phyloP scores from a whole-genome alignment of 1,140 invertebrate species.

The Gonatopus flavifemur region DNA sequence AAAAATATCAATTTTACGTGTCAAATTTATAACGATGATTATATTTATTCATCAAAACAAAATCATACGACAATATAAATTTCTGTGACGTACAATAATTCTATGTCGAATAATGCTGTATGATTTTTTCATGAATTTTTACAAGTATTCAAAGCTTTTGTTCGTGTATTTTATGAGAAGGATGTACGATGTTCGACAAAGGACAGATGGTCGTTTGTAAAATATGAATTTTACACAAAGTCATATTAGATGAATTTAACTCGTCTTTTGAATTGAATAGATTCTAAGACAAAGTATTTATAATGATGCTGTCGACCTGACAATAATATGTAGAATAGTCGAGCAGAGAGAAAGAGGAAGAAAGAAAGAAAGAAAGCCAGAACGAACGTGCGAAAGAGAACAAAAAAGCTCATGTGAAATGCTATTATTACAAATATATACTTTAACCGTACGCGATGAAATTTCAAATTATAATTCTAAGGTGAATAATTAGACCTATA shows the following conservation, averaged over 20 bases:
- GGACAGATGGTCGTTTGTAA: no score
- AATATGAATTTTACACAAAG: conserved; percentile 55
- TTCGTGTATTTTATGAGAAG: no score
- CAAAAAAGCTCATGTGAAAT: conserved; percentile 22
- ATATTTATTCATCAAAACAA: no score
- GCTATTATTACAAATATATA: conserved; percentile 20
- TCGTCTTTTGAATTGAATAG: conserved; percentile 42
- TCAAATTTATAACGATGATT: no score
- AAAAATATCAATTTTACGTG: no score
- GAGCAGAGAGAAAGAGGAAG: conserved; percentile 17
- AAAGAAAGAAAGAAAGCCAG: conserved; percentile 12
- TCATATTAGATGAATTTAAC: conserved; percentile 43
- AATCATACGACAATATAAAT: no score
- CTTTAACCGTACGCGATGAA: conserved; percentile 33
- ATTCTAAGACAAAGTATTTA: conserved; percentile 44
- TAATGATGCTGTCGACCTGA: conserved; percentile 58
- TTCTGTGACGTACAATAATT: no score
- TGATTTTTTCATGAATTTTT: no score
- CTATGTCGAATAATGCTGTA: no score
- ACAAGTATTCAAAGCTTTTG: no score
- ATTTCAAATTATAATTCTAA: conserved; percentile 26
- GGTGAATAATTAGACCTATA: conserved; percentile 28
- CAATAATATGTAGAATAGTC: conserved; percentile 51
- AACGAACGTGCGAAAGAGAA: conserved; percentile 13
- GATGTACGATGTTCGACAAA: no score